Evolutionary conservation across 2,888 invertebrate genomes (phyloP), one percentile per base, ranked within the genome.

Genomic region (Eupithecia inturbata): DNA sequence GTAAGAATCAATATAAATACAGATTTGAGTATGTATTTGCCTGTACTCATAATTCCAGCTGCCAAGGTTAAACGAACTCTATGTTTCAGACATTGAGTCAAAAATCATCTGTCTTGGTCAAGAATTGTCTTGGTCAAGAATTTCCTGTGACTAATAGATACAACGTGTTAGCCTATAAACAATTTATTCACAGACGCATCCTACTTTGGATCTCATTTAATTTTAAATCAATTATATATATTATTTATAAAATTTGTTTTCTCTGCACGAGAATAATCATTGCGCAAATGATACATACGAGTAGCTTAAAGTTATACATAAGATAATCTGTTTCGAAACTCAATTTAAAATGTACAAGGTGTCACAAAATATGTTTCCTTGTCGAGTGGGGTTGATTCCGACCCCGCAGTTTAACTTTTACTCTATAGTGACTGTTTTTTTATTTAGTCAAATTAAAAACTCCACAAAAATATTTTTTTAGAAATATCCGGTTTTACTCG

Each of bases 111-210:
- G 39, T 71, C 64, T 45, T 33, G 28, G 60, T 60, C 70, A 53
- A 36, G 31, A 53, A 71, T 73, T 76, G 39, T 71, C 64, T 45
- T 33, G 28, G 60, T 60, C 70, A 53, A 36, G 31, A 53, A 71
- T 73, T 76, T 76, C 76, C 76, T 76, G 73, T 73, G 68, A 57
- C 69, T 39, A 26, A 70, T n/a, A 41, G 60, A 60, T 73, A 28
- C 64, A 66, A 28, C 53, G 28, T n/a, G n/a, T 26, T 62, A 70
- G 39, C 39, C 36, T 63, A 53, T 3, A 5, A 57, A 53, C 22
- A 53, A 26, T 57, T 57, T 57, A 57, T 57, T 57, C 57, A 57
- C 26, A 57, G 57, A 57, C 26, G 57, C 57, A 26, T 53, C 31
- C 62, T 31, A 31, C 62, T 62, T 62, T 31, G 26, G 57, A 14